Percentiles rank a stretch among this genome's conserved stretches.
Conservation (phyloP, 1,140 invertebrate species). For the Drosophila lacteicornis region DNA sequence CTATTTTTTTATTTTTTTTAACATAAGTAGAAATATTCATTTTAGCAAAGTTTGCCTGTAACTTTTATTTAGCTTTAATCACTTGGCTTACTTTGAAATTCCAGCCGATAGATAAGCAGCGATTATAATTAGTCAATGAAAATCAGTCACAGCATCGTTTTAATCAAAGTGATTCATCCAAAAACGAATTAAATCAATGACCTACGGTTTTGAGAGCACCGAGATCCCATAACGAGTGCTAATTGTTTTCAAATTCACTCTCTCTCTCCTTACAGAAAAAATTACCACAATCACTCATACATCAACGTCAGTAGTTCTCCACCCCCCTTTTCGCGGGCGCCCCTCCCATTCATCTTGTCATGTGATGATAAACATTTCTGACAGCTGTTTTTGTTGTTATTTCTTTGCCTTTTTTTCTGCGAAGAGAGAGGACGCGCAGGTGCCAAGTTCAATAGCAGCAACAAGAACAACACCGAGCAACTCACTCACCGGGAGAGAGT, state of each 20-base stretch:
- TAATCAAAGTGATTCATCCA: constrained; percentile 26
- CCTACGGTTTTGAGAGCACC: background rate
- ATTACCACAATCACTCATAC: constrained; percentile 24
- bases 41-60: background rate
- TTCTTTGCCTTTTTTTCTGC: constrained; percentile 18
- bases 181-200: constrained; percentile 35
- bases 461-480: constrained; percentile 17
- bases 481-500: constrained; percentile 13
- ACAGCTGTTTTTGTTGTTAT: constrained; percentile 62
- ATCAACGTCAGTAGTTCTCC: constrained; percentile 2
- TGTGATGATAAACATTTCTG: constrained; percentile 59
- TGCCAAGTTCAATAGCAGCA: constrained; percentile 47
- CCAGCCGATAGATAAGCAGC: constrained; percentile 34
- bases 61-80: constrained; percentile 2
- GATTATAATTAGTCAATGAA: constrained; percentile 1
- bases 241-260: constrained; percentile 14
- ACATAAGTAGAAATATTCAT: background rate
- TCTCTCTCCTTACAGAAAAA: constrained; percentile 8
- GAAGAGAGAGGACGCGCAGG: constrained; percentile 42
- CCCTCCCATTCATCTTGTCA: constrained; percentile 24
- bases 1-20: background rate
- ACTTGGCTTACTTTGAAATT: background rate
- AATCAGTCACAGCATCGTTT: constrained; percentile 11
- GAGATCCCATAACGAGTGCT: constrained; percentile 23
- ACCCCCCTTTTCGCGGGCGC: too few relatives aligned